A percentile compares a stretch with the other conserved stretches of the same genome.
Conservation (phyloP, 2,888 invertebrate species). For the Hyalella azteca region DNA sequence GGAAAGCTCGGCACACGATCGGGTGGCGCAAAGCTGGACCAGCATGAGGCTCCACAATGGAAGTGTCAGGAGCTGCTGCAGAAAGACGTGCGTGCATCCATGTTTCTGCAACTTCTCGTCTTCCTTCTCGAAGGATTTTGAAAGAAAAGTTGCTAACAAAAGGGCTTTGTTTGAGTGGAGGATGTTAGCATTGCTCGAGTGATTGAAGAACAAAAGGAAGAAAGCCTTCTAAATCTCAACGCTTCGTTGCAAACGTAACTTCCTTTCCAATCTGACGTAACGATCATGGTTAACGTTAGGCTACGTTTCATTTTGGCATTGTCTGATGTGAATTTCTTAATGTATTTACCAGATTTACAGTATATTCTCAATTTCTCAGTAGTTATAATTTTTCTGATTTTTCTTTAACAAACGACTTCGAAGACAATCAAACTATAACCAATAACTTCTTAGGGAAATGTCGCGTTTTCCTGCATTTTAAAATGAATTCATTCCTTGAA, state of each 20-base stretch:
- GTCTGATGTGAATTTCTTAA: not conserved
- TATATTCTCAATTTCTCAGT: too few species aligned
- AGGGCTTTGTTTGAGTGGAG: slow-evolving; percentile 25
- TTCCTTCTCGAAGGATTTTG: slow-evolving; percentile 27
- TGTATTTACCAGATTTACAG: too few species aligned
- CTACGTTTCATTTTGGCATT: too few species aligned
- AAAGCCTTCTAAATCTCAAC: not conserved
- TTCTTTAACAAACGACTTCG: too few species aligned
- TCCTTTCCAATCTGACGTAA: not conserved
- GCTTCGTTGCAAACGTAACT: not conserved
- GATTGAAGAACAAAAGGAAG: slow-evolving; percentile 23
- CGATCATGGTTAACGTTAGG: not conserved
- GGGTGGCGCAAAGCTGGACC: slow-evolving; percentile 9
- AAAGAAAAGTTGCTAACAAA: slow-evolving; percentile 33
- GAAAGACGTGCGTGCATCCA: slow-evolving; percentile 29
- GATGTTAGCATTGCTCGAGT: not conserved
- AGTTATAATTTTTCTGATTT: too few species aligned
- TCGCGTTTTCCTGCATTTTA: too few species aligned
- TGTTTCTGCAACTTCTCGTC: slow-evolving; percentile 24
- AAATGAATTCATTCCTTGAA: too few species aligned
- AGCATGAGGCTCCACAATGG: slow-evolving; percentile 16
- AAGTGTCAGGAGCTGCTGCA: slow-evolving; percentile 20
- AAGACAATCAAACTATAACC: too few species aligned
- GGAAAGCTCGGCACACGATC: slow-evolving; percentile 22
- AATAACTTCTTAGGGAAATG: too few species aligned